These are phyloP conservation scores for Ligdia adustata DNA, from an alignment of 2,888 invertebrate genomes.

Conservation along the genomic window DNA sequence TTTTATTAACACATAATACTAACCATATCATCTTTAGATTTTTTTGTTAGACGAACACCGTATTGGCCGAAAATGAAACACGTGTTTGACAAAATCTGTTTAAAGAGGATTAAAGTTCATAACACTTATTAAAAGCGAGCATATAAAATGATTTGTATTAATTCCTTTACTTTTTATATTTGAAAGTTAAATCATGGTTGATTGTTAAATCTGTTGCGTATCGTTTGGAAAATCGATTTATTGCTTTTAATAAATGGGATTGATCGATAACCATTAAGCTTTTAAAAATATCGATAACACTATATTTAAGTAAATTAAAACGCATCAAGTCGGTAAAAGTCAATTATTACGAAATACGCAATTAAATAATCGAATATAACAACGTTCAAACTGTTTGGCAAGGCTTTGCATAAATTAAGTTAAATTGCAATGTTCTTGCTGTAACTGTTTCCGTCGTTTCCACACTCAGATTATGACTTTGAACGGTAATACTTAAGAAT, in stretches of 20 bases:
- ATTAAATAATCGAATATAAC: conserved; percentile 32
- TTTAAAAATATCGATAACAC: conserved; percentile 4
- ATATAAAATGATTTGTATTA: too few species aligned
- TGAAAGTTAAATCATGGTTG: not conserved
- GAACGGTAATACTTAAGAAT: conserved; percentile 30
- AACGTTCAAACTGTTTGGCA: conserved; percentile 24
- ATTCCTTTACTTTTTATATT: not conserved
- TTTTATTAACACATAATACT: too few species aligned
- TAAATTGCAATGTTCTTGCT: conserved; percentile 28
- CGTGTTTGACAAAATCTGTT: too few species aligned
- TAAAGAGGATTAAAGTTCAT: too few species aligned
- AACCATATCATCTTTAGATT: too few species aligned
- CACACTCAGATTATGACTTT: conserved; percentile 28
- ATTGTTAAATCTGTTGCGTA: not conserved
- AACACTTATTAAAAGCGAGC: too few species aligned
- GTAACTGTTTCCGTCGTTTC: conserved; percentile 36
- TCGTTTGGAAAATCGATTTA: conserved; percentile 3
- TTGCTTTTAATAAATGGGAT: not conserved
- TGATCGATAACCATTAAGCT: conserved; percentile 3
- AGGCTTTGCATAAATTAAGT: conserved; percentile 26
- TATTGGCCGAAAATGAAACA: too few species aligned
- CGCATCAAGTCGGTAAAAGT: conserved; percentile 5
- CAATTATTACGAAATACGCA: conserved; percentile 23
- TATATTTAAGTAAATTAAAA: conserved; percentile 8
- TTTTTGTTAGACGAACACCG: too few species aligned